Base-by-base conservation (phyloP, 1,140 invertebrate genomes). In the Drosophila parvula region DNA sequence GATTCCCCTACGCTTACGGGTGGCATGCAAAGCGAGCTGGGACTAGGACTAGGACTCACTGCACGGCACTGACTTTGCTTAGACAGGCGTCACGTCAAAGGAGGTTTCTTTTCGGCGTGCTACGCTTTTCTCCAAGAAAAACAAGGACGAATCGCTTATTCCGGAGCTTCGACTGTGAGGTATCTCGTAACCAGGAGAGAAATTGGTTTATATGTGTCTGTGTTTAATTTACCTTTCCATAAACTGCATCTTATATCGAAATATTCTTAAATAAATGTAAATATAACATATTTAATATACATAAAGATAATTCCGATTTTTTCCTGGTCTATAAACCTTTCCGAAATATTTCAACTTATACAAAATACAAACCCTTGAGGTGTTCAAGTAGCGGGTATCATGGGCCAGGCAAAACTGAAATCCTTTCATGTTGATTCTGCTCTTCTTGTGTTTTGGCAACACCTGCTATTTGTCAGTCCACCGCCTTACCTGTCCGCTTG, bases 391-490 rank as follows among this genome's bases (percentile, higher is more conserved):
- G 30, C 16, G 16, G 55, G 61, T 63, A 63, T 41, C n/a, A 12
- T 30, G n/a, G 43, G 22, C 63, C 14, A 32, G 53, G 70, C 22
- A 58, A 34, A 57, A 44, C 60, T 48, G 28, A 56, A 43, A 47
- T 67, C 80, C 56, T 62, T 70, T 82, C 62, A 55, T 75, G 76
- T 83, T 78, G 51, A 78, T 64, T 78, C 65, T 38, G 56, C 55
- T 40, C 61, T 58, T 36, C 59, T 64, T 64, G 51, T 79, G 56
- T 79, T 74, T 74, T 67, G 47, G 65, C 45, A 36, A 73, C 70
- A 82, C 80, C 80, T 82, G 80, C 76, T 71, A 64, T 82, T 82
- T 82, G 68, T 64, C 79, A 65, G 55, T 32, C 59, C 18, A n/a
- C 22, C 22, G 11, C 36, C 44, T 43, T 27, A 16, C 41, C 22